A percentile compares a stretch with the other conserved stretches of the same genome.
Evolutionary conservation across 2,888 invertebrate species (phyloP).

Genomic region (Epinotia ramella): DNA sequence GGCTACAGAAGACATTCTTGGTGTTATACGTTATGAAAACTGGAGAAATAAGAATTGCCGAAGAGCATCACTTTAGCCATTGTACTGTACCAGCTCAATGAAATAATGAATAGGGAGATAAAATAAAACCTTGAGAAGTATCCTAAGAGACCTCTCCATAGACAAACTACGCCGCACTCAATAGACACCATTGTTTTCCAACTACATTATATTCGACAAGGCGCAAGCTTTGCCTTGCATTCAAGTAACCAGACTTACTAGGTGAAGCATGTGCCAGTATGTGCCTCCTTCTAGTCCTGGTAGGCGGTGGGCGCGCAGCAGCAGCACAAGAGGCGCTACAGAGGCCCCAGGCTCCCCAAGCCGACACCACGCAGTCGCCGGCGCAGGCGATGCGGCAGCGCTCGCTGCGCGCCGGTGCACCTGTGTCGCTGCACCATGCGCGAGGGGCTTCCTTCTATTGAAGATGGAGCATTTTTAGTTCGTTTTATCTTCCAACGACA

Average conservation of each 20-base stretch:
- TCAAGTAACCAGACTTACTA: constrained; percentile 56
- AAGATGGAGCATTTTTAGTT: neutral
- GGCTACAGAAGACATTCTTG: too few species aligned
- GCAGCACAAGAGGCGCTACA: constrained; percentile 77
- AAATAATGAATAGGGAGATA: too few species aligned
- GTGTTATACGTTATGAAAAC: too few species aligned
- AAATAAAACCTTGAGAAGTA: too few species aligned
- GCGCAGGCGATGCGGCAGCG: constrained; percentile 88
- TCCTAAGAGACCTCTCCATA: too few species aligned
- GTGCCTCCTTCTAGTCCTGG: constrained; percentile 63
- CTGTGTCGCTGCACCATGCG: constrained; percentile 79
- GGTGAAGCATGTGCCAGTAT: constrained; percentile 75
- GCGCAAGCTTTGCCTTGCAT: neutral
- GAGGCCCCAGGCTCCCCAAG: constrained; percentile 86
- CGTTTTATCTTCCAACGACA: neutral
- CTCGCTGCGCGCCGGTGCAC: constrained; percentile 79
- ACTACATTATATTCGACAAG: neutral
- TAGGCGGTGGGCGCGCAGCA: constrained; percentile 64
- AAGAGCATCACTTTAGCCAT: too few species aligned
- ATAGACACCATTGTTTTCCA: neutral
- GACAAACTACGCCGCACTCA: neutral
- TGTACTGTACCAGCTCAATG: too few species aligned
- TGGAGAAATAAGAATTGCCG: too few species aligned
- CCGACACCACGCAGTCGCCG: constrained; percentile 88
- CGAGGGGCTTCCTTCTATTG: constrained; percentile 80